Conservation (phyloP, 1,140 invertebrate genomes). For the Drosophila busckii region DNA sequence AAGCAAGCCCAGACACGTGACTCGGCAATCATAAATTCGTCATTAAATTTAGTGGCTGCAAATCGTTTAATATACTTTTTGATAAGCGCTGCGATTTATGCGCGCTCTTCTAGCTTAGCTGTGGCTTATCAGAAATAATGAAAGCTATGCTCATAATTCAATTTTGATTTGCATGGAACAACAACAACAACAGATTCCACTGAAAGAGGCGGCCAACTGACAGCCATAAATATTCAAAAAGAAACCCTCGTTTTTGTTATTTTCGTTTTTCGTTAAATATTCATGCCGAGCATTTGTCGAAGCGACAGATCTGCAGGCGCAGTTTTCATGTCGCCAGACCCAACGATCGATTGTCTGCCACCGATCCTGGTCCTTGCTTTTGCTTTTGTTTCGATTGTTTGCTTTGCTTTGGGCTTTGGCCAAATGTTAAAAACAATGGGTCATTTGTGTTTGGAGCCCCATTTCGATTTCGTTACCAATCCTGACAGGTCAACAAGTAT, state of each 20-base stretch:
- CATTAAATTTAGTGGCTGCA: too few species aligned
- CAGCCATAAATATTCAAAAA: conserved; percentile 46
- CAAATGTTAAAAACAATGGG: conserved; percentile 56
- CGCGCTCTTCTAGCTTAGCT: conserved; percentile 26
- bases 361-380: conserved; percentile 15
- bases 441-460: conserved; percentile 37
- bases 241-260: conserved; percentile 38
- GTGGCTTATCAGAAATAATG: conserved; percentile 19
- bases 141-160: conserved; percentile 15
- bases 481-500: conserved; percentile 74
- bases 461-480: conserved; percentile 38
- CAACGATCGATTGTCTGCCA: conserved; percentile 63
- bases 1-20: too few species aligned
- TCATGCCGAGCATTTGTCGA: conserved; percentile 71
- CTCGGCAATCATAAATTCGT: too few species aligned
- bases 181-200: too few species aligned
- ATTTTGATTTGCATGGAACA: conserved; percentile 29
- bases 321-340: conserved; percentile 6
- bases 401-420: too few species aligned
- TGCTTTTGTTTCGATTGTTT: conserved; percentile 47
- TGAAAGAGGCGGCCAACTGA: conserved; percentile 22
- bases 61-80: too few species aligned
- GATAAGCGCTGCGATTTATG: too few species aligned
- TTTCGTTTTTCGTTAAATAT: conserved; percentile 49
- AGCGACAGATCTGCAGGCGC: conserved; percentile 60